Conservation (phyloP, 37 sponge, comb jelly and placozoan genomes). For the Halichondria panicea region DNA sequence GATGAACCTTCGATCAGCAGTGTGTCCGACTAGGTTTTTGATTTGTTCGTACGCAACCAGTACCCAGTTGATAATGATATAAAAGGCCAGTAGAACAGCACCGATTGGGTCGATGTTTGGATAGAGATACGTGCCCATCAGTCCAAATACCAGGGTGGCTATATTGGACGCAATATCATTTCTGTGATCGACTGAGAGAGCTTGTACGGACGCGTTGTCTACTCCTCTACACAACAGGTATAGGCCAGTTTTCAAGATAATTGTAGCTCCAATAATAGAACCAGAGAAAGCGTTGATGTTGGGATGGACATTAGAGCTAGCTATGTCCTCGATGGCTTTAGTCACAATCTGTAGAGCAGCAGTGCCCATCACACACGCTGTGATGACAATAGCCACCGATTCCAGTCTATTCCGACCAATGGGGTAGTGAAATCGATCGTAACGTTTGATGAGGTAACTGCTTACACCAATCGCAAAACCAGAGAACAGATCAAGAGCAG, state of each 20-base stretch:
- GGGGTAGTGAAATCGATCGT: slow-evolving; percentile 46
- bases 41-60: slow-evolving; percentile 50
- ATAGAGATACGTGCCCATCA: slow-evolving; percentile 52
- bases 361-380: slow-evolving; percentile 66
- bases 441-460: slow-evolving; percentile 29
- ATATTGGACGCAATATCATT: slow-evolving; percentile 50
- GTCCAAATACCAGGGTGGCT: slow-evolving; percentile 51
- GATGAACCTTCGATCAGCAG: slow-evolving; percentile 38
- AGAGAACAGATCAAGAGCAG: slow-evolving; percentile 62
- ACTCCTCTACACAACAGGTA: slow-evolving; percentile 42
- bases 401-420: slow-evolving; percentile 51
- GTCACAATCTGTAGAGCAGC: slow-evolving; percentile 59
- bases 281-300: slow-evolving; percentile 45
- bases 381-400: slow-evolving; percentile 54
- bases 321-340: slow-evolving; percentile 28
- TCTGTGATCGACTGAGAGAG: slow-evolving; percentile 56
- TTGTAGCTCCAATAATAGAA: slow-evolving; percentile 31
- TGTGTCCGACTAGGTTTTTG: slow-evolving; percentile 45
- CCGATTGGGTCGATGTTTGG: slow-evolving; percentile 44
- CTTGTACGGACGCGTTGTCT: slow-evolving; percentile 48
- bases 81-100: slow-evolving; percentile 45
- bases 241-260: slow-evolving; percentile 31
- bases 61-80: slow-evolving; percentile 62
- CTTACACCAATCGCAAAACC: slow-evolving; percentile 35
- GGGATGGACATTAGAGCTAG: slow-evolving; percentile 7